phyloP scores from a whole-genome alignment of 2,797 vertebrate genomes.

The Xenentodon cancila region DNA sequence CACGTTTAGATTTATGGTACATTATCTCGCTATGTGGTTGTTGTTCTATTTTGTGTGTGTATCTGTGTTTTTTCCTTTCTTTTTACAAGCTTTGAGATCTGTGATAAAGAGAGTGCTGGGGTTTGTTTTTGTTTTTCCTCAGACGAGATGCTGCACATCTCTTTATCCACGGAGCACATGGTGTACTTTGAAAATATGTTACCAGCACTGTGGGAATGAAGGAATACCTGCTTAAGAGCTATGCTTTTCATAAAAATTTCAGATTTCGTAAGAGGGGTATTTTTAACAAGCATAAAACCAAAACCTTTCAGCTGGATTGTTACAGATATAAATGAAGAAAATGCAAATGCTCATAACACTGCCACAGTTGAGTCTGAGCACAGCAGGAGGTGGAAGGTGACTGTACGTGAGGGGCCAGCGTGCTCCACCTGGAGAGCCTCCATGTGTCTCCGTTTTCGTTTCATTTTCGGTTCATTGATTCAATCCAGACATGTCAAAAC shows the following conservation, averaged over 20 bases:
- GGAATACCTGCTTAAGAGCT: background rate
- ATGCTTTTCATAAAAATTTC: background rate
- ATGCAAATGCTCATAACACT: background rate
- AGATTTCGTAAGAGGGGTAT: background rate
- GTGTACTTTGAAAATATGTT: background rate
- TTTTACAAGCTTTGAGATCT: constrained; percentile 15
- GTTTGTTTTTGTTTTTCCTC: background rate
- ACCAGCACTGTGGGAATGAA: constrained; percentile 1
- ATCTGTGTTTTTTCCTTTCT: constrained; percentile 15
- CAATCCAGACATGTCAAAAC: too few relatives aligned
- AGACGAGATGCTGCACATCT: constrained; percentile 11
- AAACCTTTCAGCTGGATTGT: background rate
- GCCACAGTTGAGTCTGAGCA: background rate
- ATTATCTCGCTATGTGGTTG: constrained; percentile 36
- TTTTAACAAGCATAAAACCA: background rate
- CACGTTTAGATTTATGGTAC: constrained; percentile 46
- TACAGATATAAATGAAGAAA: background rate
- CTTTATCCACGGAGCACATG: background rate
- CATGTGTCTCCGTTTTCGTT: background rate
- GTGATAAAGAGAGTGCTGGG: background rate
- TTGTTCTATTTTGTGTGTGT: constrained; percentile 15
- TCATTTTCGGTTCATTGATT: too few relatives aligned
- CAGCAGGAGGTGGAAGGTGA: background rate
- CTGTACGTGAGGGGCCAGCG: background rate
- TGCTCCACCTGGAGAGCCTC: background rate